Percentiles rank a stretch among this genome's conserved stretches.
Evolutionary conservation across 2,888 invertebrate genomes (phyloP).

Genomic region (Stratiomys singularior): DNA sequence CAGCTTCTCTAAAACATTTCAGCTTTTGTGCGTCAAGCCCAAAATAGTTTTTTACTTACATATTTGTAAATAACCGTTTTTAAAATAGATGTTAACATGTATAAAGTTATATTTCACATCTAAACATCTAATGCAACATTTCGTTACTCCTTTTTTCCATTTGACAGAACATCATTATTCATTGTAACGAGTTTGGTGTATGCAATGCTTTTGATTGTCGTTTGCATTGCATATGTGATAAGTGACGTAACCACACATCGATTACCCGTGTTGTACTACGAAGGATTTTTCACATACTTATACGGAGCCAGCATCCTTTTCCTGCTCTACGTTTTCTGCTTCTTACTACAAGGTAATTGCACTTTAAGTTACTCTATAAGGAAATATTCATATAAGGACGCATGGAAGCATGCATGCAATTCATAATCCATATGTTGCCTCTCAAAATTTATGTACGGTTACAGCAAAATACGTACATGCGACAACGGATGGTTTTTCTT

Average conservation of each 20-base stretch:
- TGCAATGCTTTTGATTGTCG: constrained; percentile 91
- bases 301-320: constrained; percentile 94
- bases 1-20: too few relatives aligned
- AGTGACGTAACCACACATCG: constrained; percentile 94
- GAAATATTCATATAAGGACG: too few relatives aligned
- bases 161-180: constrained; percentile 87
- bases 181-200: constrained; percentile 97
- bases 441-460: too few relatives aligned
- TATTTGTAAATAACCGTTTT: not conserved
- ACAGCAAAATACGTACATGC: too few relatives aligned
- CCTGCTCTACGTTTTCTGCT: constrained; percentile 93
- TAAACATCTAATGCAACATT: too few relatives aligned
- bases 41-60: too few relatives aligned
- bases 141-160: constrained; percentile 8
- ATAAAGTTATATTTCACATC: too few relatives aligned
- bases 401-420: too few relatives aligned
- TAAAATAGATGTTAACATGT: too few relatives aligned
- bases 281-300: constrained; percentile 94
- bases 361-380: not conserved
- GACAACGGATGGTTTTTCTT: too few relatives aligned
- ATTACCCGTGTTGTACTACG: constrained; percentile 91
- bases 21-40: too few relatives aligned
- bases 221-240: constrained; percentile 93
- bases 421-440: too few relatives aligned
- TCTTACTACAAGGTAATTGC: constrained; percentile 81